Percentiles rank a stretch among this genome's conserved stretches.
Evolutionary conservation across 2,797 vertebrate genomes (phyloP).

Genomic region (Typhlichthys eigenmanni): DNA sequence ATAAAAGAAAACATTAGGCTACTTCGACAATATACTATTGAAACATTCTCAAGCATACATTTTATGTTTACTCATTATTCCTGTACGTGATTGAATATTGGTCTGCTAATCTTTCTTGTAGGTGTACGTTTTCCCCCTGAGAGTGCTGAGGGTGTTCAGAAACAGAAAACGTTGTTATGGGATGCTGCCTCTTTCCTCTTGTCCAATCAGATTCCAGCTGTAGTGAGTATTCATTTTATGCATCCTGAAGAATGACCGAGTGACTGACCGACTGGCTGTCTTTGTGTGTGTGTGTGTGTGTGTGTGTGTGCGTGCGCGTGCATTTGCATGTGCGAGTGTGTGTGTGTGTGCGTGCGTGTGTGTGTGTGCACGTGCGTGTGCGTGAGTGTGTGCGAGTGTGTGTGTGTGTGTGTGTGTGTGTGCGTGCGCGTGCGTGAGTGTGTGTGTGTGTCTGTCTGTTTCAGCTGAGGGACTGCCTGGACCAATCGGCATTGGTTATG

Average conservation of each 20-base stretch:
- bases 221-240: conserved; percentile 77
- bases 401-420: conserved; percentile 19
- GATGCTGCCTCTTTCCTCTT: conserved; percentile 89
- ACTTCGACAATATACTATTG: neutral
- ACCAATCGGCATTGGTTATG: conserved; percentile 85
- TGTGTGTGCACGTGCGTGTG: neutral
- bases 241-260: neutral
- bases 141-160: conserved; percentile 80
- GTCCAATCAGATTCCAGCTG: conserved; percentile 87
- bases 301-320: conserved; percentile 23
- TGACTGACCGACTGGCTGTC: neutral
- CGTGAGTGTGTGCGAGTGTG: conserved; percentile 13
- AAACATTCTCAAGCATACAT: too few species aligned
- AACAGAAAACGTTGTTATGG: conserved; percentile 88
- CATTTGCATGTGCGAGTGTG: conserved; percentile 17
- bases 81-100: too few species aligned
- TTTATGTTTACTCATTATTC: too few species aligned
- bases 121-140: conserved; percentile 86
- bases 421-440: neutral
- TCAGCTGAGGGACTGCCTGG: conserved; percentile 89
- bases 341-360: conserved; percentile 14
- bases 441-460: conserved; percentile 17
- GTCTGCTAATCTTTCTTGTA: conserved; percentile 49
- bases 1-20: neutral
- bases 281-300: conserved; percentile 1